A percentile compares a stretch with the other conserved stretches of the same genome.
These are phyloP conservation scores for Melopsittacus undulatus DNA, from an alignment of 2,797 vertebrate species.

Conservation along the genomic window DNA sequence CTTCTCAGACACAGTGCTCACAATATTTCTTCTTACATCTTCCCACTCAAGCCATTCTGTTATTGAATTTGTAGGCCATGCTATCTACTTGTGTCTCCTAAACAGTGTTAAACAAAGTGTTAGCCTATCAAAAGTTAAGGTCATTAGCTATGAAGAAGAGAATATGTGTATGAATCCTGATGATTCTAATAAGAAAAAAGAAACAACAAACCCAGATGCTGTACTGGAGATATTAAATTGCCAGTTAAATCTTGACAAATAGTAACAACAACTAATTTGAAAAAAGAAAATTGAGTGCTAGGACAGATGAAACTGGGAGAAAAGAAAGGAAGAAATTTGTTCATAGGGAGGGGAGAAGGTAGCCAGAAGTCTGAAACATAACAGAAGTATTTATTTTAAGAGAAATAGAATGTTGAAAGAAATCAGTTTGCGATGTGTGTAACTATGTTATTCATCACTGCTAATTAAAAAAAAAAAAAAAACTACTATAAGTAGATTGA, in stretches of 20 bases:
- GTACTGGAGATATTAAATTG: neutral
- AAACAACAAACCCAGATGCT: neutral
- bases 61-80: neutral
- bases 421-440: neutral
- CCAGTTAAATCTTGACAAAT: neutral
- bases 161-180: neutral
- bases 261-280: neutral
- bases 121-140: neutral
- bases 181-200: neutral
- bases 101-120: neutral
- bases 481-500: neutral
- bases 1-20: constrained; percentile 24
- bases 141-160: neutral
- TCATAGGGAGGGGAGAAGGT: neutral
- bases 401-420: neutral
- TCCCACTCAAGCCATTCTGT: constrained; percentile 36
- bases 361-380: neutral
- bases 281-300: neutral
- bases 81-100: neutral
- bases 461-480: neutral
- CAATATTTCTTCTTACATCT: constrained; percentile 49
- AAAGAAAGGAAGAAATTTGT: neutral
- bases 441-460: neutral
- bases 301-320: neutral
- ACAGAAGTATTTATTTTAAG: neutral